phyloP scores from a whole-genome alignment of 2,113 vertebrate species.

The Manacus vitellinus region DNA sequence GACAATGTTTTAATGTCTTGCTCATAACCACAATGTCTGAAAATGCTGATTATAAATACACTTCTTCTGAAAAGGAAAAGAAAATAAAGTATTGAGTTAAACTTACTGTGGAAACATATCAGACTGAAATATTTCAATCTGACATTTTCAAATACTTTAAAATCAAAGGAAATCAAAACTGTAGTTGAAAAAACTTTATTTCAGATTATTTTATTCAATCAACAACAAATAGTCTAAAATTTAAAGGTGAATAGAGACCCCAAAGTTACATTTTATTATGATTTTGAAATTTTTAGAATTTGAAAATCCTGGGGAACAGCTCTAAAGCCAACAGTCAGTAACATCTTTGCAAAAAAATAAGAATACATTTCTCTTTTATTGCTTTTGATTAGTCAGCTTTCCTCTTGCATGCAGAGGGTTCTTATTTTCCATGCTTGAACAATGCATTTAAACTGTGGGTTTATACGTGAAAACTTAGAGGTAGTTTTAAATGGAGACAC shows the following conservation, averaged over 20 bases:
- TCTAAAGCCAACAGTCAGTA: neutral
- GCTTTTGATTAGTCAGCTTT: neutral
- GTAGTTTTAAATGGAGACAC: neutral
- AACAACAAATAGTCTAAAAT: neutral
- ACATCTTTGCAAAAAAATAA: neutral
- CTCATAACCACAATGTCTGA: neutral
- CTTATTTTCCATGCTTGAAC: neutral
- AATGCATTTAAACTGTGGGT: neutral
- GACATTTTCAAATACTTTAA: neutral
- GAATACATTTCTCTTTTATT: neutral
- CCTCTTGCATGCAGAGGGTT: neutral
- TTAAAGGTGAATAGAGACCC: neutral
- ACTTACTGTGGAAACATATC: neutral
- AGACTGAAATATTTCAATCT: neutral
- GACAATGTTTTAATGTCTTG: neutral
- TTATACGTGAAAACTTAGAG: neutral
- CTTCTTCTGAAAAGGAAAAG: neutral
- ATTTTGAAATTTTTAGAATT: neutral
- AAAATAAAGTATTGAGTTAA: neutral
- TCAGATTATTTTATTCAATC: neutral
- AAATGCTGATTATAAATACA: fast-evolving
- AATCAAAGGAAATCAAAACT: neutral
- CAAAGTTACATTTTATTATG: neutral
- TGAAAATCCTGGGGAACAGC: neutral
- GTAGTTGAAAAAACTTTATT: neutral